Evolutionary conservation across 1,140 invertebrate genomes (phyloP), one percentile per base, ranked within the genome.

Genomic region (Platorchestia sp.): DNA sequence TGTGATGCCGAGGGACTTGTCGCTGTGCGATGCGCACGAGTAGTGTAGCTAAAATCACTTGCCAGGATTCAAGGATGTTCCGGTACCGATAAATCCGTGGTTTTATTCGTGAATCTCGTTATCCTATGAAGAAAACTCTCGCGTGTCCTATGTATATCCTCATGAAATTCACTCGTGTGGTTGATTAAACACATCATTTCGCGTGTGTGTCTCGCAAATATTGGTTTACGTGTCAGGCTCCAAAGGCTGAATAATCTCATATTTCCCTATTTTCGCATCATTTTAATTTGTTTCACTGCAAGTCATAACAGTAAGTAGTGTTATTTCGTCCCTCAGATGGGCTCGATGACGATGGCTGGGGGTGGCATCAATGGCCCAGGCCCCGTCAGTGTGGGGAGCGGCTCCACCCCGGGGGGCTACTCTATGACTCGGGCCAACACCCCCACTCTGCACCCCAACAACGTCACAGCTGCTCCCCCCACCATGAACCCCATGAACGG

Each of bases 401-500:
- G 91, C 7, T 93, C 91, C 36, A n/a, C 91, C 10, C 91, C 91
- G 1, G 96, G 95, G 10, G 96, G 95, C 16, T 96, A 95, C 89
- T 53, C 95, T 45, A 96, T 96, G 95, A 96, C 96, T 95, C 95
- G 96, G 16, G 95, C 96, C 14, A 95, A 95, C 87, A 96, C 96
- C 42, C 96, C 96, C 95, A 96, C 95, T 45, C 41, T 96, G 95
- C 95, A 96, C 95, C 86, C 89, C 86, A 96, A 45, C 41, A 96
- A 96, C 95, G 96, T 95, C 96, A 95, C 95, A 95, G 96, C 95
- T 93, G 91, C 91, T 45, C 91, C 91, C 36, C 91, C 91, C 91
- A n/a, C 91, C 45, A 93, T 93, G 95, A 96, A 96, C 90, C 96
- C 96, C 51, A 96, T 96, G 96, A 96, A 96, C 86, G 96, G 96